Percentiles rank a stretch among this genome's conserved stretches.
Evolutionary conservation across 2,888 invertebrate species (phyloP).

Genomic region (Plagodis dolabraria): DNA sequence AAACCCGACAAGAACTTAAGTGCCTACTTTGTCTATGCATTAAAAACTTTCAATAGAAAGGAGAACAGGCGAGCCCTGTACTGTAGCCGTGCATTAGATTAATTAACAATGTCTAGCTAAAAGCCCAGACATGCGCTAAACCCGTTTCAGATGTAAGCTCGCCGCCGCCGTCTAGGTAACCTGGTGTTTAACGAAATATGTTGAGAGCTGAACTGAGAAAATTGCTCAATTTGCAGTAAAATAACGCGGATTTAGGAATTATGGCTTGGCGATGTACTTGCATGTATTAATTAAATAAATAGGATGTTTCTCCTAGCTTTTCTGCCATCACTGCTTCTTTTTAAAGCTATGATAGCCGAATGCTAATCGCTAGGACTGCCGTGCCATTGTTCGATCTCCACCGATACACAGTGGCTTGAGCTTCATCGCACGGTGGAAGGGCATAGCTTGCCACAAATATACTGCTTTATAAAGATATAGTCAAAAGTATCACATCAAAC

Average conservation of each 20-base stretch:
- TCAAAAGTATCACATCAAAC: too few relatives aligned
- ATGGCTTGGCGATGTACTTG: neutral
- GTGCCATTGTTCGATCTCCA: too few relatives aligned
- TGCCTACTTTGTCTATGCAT: neutral
- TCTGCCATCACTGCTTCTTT: neutral
- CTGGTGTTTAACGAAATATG: conserved; percentile 15
- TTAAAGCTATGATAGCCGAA: too few relatives aligned
- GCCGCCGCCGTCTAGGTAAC: conserved; percentile 4
- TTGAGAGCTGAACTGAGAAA: conserved; percentile 4
- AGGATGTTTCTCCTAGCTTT: neutral
- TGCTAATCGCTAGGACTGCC: too few relatives aligned
- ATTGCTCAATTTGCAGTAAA: conserved; percentile 22
- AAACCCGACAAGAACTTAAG: neutral
- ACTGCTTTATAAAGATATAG: too few relatives aligned
- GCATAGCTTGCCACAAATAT: too few relatives aligned
- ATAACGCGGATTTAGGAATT: conserved; percentile 8
- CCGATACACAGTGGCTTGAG: too few relatives aligned
- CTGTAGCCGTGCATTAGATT: conserved; percentile 26
- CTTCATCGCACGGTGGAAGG: too few relatives aligned
- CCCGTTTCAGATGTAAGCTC: conserved; percentile 25
- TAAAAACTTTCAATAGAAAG: conserved; percentile 18
- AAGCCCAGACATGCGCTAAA: conserved; percentile 20
- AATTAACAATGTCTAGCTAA: conserved; percentile 35
- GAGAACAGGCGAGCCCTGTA: conserved; percentile 16
- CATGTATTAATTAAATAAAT: neutral